Conservation (phyloP, 2,113 vertebrate species). For the Centropus unirufus region DNA sequence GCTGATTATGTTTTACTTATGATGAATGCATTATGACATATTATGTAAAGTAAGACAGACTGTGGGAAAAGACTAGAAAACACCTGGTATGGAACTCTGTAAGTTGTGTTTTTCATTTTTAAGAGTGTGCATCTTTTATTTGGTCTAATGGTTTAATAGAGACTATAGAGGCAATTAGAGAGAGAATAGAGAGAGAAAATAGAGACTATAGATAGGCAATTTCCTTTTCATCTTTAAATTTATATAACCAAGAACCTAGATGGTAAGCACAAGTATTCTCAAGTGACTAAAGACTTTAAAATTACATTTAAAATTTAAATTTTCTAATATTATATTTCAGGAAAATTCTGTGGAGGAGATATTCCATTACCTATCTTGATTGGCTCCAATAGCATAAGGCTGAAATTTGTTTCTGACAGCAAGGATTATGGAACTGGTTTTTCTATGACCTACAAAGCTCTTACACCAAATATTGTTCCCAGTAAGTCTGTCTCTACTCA, state of each 20-base stretch:
- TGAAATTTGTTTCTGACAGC: slow-evolving; percentile 84
- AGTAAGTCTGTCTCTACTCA: slow-evolving; percentile 60
- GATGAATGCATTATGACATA: neutral
- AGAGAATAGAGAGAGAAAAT: too few relatives aligned
- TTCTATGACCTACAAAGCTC: slow-evolving; percentile 74
- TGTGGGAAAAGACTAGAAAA: neutral
- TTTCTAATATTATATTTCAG: slow-evolving; percentile 61
- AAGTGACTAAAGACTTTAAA: neutral
- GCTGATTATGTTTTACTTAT: neutral
- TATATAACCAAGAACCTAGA: neutral
- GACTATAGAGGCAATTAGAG: too few relatives aligned
- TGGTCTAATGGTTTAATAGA: neutral
- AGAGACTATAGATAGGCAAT: neutral
- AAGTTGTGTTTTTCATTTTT: neutral
- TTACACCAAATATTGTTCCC: slow-evolving; percentile 63
- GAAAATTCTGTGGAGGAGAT: slow-evolving; percentile 78
- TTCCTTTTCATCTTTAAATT: neutral
- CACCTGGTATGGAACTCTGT: neutral
- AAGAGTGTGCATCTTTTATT: neutral
- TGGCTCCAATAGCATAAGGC: slow-evolving; percentile 65
- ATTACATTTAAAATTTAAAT: neutral
- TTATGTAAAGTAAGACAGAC: neutral
- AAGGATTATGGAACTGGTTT: slow-evolving; percentile 79
- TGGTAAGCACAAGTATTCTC: neutral
- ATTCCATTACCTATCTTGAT: slow-evolving; percentile 73